phyloP scores from a whole-genome alignment of 2,113 vertebrate genomes.

The Stercorarius parasiticus region DNA sequence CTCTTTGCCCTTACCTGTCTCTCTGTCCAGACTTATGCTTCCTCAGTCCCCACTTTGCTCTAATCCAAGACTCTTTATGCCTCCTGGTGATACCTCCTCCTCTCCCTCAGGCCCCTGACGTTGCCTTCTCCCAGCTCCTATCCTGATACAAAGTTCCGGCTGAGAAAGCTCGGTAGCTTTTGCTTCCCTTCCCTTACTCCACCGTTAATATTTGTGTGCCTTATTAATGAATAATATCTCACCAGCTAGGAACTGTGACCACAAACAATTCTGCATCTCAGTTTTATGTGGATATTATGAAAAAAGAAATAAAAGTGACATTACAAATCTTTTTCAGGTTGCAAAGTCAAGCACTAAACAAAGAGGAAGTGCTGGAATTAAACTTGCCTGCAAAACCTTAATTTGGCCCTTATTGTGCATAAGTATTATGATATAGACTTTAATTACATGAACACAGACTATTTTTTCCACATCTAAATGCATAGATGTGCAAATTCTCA shows the following conservation, averaged over 20 bases:
- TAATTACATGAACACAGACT: conserved; percentile 45
- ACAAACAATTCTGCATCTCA: neutral
- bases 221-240: neutral
- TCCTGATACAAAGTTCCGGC: neutral
- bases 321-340: neutral
- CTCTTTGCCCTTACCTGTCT: neutral
- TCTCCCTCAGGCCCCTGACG: neutral
- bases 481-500: conserved; percentile 58
- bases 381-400: conserved; percentile 22
- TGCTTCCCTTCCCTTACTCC: neutral
- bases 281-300: neutral
- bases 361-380: conserved; percentile 45
- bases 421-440: conserved; percentile 29
- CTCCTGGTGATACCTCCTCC: neutral
- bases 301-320: neutral
- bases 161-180: neutral
- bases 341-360: conserved; percentile 40
- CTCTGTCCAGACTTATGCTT: neutral
- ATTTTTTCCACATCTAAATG: conserved; percentile 62
- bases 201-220: neutral
- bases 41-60: neutral
- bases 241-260: neutral
- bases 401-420: conserved; percentile 38
- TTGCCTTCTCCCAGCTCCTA: neutral
- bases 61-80: neutral